These are phyloP conservation scores for Platycercus adscitus DNA, from an alignment of 2,113 vertebrate genomes.

Conservation along the genomic window DNA sequence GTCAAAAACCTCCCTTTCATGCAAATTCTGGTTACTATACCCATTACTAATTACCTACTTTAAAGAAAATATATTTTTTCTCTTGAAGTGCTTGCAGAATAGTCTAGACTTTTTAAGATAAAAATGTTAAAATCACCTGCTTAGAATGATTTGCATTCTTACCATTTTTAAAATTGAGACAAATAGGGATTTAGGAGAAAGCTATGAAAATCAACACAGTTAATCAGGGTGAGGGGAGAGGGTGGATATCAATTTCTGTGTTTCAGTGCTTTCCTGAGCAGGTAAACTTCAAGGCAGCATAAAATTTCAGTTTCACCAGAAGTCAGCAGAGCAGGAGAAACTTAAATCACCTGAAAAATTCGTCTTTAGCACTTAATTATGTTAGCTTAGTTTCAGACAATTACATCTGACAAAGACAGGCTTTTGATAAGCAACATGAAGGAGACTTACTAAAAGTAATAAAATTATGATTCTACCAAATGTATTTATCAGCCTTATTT, in stretches of 20 bases:
- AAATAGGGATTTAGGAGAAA: background rate
- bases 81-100: background rate
- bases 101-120: background rate
- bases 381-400: background rate
- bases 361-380: background rate
- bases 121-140: background rate
- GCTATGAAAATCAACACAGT: background rate
- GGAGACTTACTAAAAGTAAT: background rate
- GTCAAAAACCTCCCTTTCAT: background rate
- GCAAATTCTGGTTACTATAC: background rate
- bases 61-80: background rate
- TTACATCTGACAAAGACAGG: rapidly evolving
- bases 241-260: background rate
- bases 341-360: background rate
- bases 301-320: background rate
- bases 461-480: background rate
- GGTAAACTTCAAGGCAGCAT: background rate
- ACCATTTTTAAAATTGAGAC: background rate
- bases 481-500: background rate
- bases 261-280: background rate
- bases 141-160: background rate
- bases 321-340: background rate
- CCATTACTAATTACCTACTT: background rate
- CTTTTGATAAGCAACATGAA: background rate
- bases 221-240: rapidly evolving